phyloP scores from a whole-genome alignment of 2,888 invertebrate species.

The Eilema caniola region DNA sequence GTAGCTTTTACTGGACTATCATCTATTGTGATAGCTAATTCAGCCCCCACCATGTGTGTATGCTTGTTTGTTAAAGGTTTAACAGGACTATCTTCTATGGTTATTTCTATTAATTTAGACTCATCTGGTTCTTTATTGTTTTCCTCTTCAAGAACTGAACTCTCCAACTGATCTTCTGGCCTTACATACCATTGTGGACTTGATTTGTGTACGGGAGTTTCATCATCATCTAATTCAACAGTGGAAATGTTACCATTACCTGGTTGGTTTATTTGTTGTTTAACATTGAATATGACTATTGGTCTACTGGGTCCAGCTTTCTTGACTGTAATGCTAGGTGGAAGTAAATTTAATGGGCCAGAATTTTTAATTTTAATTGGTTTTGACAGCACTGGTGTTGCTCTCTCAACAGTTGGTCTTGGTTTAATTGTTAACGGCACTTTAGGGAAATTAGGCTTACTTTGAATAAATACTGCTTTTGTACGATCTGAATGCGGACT shows the following conservation, averaged over 20 bases:
- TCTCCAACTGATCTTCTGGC: conserved; percentile 69
- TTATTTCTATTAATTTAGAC: conserved; percentile 72
- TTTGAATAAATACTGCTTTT: conserved; percentile 33
- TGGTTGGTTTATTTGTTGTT: conserved; percentile 33
- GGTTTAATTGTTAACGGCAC: conserved; percentile 38
- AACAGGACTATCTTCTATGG: conserved; percentile 80
- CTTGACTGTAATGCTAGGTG: conserved; percentile 72
- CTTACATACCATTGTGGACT: conserved; percentile 78
- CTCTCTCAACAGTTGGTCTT: conserved; percentile 12
- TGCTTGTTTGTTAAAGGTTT: conserved; percentile 64
- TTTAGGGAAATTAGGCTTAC: conserved; percentile 48
- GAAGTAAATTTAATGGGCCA: conserved; percentile 58
- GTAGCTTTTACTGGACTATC: conserved; percentile 74
- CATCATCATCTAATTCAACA: conserved; percentile 79
- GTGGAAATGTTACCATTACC: conserved; percentile 56
- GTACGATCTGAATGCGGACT: conserved; percentile 21
- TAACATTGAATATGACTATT: conserved; percentile 37
- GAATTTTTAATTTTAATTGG: conserved; percentile 48
- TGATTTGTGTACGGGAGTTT: conserved; percentile 47
- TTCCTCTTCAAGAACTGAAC: conserved; percentile 54
- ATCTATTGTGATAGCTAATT: conserved; percentile 75
- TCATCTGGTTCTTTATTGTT: conserved; percentile 75
- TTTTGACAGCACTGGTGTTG: conserved; percentile 31
- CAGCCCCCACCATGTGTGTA: conserved; percentile 59
- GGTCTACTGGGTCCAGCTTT: conserved; percentile 51